Evolutionary conservation across 2,888 invertebrate species (phyloP).

Genomic region (Acronicta alni): DNA sequence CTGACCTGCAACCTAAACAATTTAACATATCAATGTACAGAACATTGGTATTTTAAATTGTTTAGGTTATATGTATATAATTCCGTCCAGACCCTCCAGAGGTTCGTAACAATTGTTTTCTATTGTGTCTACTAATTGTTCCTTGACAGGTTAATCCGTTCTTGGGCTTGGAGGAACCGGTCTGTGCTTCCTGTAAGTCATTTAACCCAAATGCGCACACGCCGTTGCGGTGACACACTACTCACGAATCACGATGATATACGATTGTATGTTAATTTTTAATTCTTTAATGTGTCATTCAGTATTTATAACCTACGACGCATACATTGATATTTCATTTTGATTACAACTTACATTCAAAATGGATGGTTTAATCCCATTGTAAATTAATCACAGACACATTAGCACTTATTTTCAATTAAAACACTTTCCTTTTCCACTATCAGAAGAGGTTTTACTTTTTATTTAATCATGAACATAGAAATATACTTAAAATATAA

Average conservation of each 20-base stretch:
- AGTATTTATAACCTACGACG: slow-evolving; percentile 46
- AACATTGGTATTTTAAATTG: no score
- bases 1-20: no score
- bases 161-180: no score
- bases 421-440: slow-evolving; percentile 33
- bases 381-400: slow-evolving; percentile 40
- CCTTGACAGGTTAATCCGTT: no score
- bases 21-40: no score
- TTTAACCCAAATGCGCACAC: neutral
- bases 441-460: slow-evolving; percentile 15
- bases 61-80: no score
- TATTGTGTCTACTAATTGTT: no score
- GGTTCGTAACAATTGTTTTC: no score
- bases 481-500: neutral
- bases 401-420: slow-evolving; percentile 10
- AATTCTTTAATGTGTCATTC: slow-evolving; percentile 50
- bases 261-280: slow-evolving; percentile 59
- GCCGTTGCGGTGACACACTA: slow-evolving; percentile 5
- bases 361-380: slow-evolving; percentile 30
- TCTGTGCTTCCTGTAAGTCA: no score
- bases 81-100: no score
- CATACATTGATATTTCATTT: slow-evolving; percentile 32
- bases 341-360: slow-evolving; percentile 42
- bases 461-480: slow-evolving; percentile 1
- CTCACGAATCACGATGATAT: slow-evolving; percentile 26